Percentiles rank a stretch among this genome's conserved stretches.
Conservation (phyloP, 2,888 invertebrate species). For the Nomada goodeniana region DNA sequence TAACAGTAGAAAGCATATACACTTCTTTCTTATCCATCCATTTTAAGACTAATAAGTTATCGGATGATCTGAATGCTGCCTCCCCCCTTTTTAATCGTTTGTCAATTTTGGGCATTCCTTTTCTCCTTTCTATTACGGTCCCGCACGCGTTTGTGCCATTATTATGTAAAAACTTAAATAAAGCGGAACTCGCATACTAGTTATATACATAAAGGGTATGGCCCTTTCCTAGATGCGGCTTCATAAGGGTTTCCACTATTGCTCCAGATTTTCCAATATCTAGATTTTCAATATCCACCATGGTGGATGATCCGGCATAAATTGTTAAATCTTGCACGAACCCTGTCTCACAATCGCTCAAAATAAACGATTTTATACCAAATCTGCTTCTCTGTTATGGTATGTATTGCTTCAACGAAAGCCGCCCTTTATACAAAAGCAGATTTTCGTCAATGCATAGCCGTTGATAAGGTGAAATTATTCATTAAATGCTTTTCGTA, state of each 20-base stretch:
- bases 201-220: constrained; percentile 37
- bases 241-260: constrained; percentile 17
- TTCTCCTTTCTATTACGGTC: constrained; percentile 20
- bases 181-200: constrained; percentile 27
- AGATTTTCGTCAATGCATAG: no score
- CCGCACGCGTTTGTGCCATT: constrained; percentile 41
- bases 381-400: no score
- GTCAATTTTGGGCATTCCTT: constrained; percentile 41
- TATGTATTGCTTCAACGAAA: no score
- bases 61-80: neutral
- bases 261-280: constrained; percentile 16
- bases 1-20: constrained; percentile 31
- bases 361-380: no score
- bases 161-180: constrained; percentile 26
- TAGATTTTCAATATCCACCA: no score
- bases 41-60: constrained; percentile 13
- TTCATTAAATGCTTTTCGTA: no score
- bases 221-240: constrained; percentile 26
- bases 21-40: constrained; percentile 21
- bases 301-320: neutral
- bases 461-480: no score
- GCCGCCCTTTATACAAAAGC: no score
- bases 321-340: no score
- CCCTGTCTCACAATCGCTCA: no score
- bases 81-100: constrained; percentile 24